A percentile compares a stretch with the other conserved stretches of the same genome.
These are phyloP conservation scores for Noctua janthina DNA, from an alignment of 2,888 invertebrate genomes.

Conservation along the genomic window DNA sequence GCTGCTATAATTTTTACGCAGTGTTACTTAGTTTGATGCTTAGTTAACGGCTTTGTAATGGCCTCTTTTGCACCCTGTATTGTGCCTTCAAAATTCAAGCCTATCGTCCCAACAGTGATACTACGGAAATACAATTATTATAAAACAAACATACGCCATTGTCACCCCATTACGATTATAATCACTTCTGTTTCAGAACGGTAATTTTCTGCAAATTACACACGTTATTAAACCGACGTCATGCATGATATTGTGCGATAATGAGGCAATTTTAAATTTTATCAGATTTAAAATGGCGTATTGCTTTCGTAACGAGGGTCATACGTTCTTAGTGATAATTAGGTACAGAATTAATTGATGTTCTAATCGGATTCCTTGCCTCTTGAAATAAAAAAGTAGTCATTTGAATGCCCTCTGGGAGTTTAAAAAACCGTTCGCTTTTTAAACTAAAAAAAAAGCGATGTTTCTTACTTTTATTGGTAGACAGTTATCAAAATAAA, in stretches of 20 bases:
- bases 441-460: background rate
- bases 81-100: background rate
- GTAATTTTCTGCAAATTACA: conserved; percentile 65
- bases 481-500: background rate
- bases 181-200: conserved; percentile 52
- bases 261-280: conserved; percentile 71
- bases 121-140: conserved; percentile 18
- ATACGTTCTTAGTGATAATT: conserved; percentile 41
- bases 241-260: conserved; percentile 65
- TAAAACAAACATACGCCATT: conserved; percentile 47
- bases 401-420: background rate
- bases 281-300: conserved; percentile 74
- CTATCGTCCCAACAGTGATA: too few relatives aligned
- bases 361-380: background rate
- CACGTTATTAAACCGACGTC: conserved; percentile 58
- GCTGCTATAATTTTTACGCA: too few relatives aligned
- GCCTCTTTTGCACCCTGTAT: background rate
- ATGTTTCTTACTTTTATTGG: background rate
- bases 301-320: conserved; percentile 75
- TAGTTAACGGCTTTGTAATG: background rate
- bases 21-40: too few relatives aligned
- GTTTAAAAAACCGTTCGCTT: too few relatives aligned
- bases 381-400: background rate
- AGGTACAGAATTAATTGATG: conserved; percentile 20
- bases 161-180: conserved; percentile 60